Conservation (phyloP, 2,888 invertebrate genomes). For the Parochlus steinenii region DNA sequence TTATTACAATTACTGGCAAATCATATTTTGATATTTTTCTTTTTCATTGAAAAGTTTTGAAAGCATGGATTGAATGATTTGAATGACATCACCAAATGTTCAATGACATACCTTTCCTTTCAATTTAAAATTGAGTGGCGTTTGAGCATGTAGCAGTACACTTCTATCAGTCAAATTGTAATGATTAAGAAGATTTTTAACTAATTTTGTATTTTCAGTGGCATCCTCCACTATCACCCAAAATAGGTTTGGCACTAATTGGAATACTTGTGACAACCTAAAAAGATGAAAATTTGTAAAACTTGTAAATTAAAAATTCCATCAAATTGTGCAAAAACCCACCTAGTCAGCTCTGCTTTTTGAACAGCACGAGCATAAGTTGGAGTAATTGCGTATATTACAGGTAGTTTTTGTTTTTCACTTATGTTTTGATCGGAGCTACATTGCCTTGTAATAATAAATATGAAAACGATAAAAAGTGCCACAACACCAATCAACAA, state of each 20-base stretch:
- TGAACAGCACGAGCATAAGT: constrained; percentile 78
- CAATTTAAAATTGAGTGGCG: constrained; percentile 52
- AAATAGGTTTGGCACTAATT: constrained; percentile 72
- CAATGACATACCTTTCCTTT: constrained; percentile 36
- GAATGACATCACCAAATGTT: not conserved
- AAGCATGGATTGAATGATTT: not conserved
- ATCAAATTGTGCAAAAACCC: constrained; percentile 16
- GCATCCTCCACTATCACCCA: constrained; percentile 92
- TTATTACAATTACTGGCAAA: not conserved
- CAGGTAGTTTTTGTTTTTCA: constrained; percentile 36
- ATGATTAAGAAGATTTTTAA: constrained; percentile 48
- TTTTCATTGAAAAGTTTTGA: too few relatives aligned
- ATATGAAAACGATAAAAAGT: constrained; percentile 9
- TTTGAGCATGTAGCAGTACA: constrained; percentile 47
- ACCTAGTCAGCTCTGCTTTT: constrained; percentile 85
- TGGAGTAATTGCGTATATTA: constrained; percentile 82
- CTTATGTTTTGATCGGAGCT: constrained; percentile 4
- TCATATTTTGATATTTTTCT: too few relatives aligned
- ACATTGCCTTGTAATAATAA: constrained; percentile 7
- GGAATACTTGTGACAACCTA: constrained; percentile 72
- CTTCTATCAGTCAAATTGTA: constrained; percentile 28
- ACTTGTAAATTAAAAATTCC: not conserved
- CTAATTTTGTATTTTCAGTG: constrained; percentile 45
- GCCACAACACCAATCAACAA: constrained; percentile 1
- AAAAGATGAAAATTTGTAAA: not conserved